A percentile compares a stretch with the other conserved stretches of the same genome.
phyloP scores from a whole-genome alignment of 2,888 invertebrate genomes.

The Pardosa pseudoannulata region DNA sequence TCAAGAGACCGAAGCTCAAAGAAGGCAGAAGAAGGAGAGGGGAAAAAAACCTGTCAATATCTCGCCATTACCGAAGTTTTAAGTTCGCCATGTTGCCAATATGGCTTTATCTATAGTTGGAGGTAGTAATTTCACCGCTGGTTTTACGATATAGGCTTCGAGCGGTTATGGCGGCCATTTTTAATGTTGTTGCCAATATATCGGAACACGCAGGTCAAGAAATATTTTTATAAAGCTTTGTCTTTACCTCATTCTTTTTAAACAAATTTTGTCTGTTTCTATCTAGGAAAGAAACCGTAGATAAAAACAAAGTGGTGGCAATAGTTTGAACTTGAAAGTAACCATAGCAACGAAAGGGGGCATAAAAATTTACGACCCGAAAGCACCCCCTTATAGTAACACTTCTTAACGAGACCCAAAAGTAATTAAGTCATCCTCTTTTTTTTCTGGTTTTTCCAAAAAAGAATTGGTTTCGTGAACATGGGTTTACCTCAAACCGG shows the following conservation, averaged over 20 bases:
- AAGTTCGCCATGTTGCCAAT: slow-evolving; percentile 68
- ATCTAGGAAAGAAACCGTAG: slow-evolving; percentile 46
- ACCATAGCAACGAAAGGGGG: slow-evolving; percentile 32
- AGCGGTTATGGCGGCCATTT: slow-evolving; percentile 28
- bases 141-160: slow-evolving; percentile 58
- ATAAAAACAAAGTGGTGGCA: slow-evolving; percentile 38
- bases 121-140: slow-evolving; percentile 66
- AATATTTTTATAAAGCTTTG: slow-evolving; percentile 61
- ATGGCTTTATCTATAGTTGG: slow-evolving; percentile 59
- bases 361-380: slow-evolving; percentile 61
- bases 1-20: not conserved
- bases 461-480: not conserved
- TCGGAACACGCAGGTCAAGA: slow-evolving; percentile 44
- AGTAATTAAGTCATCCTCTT: slow-evolving; percentile 68
- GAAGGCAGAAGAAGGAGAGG: slow-evolving; percentile 2
- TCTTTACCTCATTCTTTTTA: slow-evolving; percentile 62
- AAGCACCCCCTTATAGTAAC: slow-evolving; percentile 23
- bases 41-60: slow-evolving; percentile 53
- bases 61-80: slow-evolving; percentile 69
- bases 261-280: slow-evolving; percentile 31
- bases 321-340: slow-evolving; percentile 27
- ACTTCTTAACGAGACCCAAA: slow-evolving; percentile 55
- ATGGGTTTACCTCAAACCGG: not conserved
- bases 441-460: slow-evolving; percentile 42
- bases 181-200: slow-evolving; percentile 67